These are phyloP conservation scores for Perca fluviatilis DNA, from an alignment of 2,113 vertebrate species.

Conservation along the genomic window DNA sequence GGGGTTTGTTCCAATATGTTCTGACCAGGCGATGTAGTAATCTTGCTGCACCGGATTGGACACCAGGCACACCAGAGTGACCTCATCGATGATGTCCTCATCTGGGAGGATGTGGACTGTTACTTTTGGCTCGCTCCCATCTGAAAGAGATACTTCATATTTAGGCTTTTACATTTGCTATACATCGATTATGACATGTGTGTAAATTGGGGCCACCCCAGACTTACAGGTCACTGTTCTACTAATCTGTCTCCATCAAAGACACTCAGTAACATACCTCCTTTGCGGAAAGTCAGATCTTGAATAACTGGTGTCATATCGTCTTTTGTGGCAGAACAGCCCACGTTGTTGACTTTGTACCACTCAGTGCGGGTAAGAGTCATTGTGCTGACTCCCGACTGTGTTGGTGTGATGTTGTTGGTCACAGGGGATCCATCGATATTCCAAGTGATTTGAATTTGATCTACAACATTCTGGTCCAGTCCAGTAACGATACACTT, in stretches of 20 bases:
- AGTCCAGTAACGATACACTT: conserved; percentile 19
- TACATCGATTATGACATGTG: background rate
- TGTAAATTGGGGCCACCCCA: background rate
- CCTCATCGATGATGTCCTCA: background rate
- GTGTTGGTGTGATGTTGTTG: fast-evolving
- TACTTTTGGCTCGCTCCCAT: background rate
- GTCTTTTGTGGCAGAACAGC: background rate
- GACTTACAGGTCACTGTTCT: background rate
- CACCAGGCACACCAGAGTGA: conserved; percentile 58
- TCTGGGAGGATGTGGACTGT: background rate
- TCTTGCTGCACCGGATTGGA: background rate
- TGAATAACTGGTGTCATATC: background rate
- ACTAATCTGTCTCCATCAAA: background rate
- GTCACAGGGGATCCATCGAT: background rate
- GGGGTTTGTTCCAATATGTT: fast-evolving
- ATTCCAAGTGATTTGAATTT: conserved; percentile 9
- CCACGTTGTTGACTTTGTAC: background rate
- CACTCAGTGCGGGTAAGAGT: fast-evolving
- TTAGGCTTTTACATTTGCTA: background rate
- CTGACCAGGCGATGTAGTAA: conserved; percentile 45
- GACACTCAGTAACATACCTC: conserved; percentile 26
- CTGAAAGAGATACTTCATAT: conserved; percentile 28
- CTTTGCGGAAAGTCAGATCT: background rate
- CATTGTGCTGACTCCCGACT: background rate
- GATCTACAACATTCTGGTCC: fast-evolving